Conservation (phyloP, 1,140 invertebrate species). For the Oscheius sp. region DNA sequence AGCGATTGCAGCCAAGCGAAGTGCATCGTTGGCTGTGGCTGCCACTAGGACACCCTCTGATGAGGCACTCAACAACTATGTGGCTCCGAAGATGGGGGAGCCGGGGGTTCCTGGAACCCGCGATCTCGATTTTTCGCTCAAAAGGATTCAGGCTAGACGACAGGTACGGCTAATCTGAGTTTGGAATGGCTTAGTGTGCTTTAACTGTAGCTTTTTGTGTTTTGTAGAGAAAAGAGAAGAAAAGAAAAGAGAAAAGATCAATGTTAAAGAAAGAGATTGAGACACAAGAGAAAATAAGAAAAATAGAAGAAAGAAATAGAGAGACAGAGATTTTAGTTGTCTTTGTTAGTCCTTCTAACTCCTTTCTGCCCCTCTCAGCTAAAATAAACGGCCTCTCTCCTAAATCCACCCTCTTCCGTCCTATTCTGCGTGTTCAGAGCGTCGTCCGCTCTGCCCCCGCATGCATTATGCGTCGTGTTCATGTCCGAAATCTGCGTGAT, state of each 20-base stretch:
- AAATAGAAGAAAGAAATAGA: too few species aligned
- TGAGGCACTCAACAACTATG: conserved; percentile 5
- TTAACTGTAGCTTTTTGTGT: background rate
- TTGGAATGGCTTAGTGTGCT: background rate
- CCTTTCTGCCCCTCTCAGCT: too few species aligned
- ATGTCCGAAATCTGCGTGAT: background rate
- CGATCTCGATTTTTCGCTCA: conserved; percentile 29
- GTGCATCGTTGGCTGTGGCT: background rate
- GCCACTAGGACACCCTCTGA: background rate
- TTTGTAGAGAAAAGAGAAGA: too few species aligned
- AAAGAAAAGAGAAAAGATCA: too few species aligned
- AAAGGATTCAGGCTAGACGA: conserved; percentile 23
- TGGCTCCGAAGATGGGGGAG: conserved; percentile 13
- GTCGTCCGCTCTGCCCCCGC: background rate
- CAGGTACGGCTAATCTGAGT: too few species aligned
- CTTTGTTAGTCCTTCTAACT: too few species aligned
- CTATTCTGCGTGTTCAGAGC: background rate
- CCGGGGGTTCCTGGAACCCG: conserved; percentile 29
- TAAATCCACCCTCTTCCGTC: too few species aligned
- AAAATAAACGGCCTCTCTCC: too few species aligned
- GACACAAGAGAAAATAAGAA: too few species aligned
- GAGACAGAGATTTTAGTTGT: too few species aligned
- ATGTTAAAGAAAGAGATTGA: too few species aligned
- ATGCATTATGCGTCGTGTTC: conserved; percentile 3
- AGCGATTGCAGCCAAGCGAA: background rate